Base-by-base conservation (phyloP, 2,113 vertebrate genomes). In the Hypomesus transpacificus region DNA sequence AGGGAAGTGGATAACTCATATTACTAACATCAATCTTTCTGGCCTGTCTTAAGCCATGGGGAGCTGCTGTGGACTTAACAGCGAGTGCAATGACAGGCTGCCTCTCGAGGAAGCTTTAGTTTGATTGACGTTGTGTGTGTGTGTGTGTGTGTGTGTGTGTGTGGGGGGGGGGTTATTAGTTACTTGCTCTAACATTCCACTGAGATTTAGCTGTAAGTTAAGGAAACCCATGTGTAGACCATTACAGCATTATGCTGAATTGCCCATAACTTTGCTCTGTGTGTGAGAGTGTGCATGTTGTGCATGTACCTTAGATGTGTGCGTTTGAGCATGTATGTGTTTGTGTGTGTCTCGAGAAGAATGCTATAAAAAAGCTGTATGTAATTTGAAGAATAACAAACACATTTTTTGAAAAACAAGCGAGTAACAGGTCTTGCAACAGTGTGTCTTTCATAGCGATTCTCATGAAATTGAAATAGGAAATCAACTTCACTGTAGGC, bases 381-480 rank as follows among this genome's bases (percentile, higher is more conserved):
- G 3, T 26, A 26, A 26, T 26, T 26, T 26, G 24, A 26, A 26
- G 24, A 26, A 26, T 26, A 3, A 26, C 24, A 26, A 14, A 61
- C 61, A n/a, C 3, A 50, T 9, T 46, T 65, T 39, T 22, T 0
- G 16, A 17, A 3, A 56, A 20, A 64, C n/a, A 18, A 22, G 18
- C 3, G 9, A 2, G 31, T 46, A 50, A 50, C 18, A 20, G 20
- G 63, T 17, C n/a, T n/a, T 69, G 54, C 14, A 76, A 83, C 75
- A 78, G 62, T 78, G 68, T 74, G 69, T 74, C 76, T 75, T 86
- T 84, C 80, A 84, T 77, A 66, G 68, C 59, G 71, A 68, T 66
- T 71, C 52, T 76, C 69, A 69, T 69, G 78, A 79, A 78, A 62
- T 63, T 61, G 50, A 74, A 60, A 81, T 67, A 75, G 78, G 80